Evolutionary conservation across 2,113 vertebrate species (phyloP).

Genomic region (Ivindomyrus marchei): DNA sequence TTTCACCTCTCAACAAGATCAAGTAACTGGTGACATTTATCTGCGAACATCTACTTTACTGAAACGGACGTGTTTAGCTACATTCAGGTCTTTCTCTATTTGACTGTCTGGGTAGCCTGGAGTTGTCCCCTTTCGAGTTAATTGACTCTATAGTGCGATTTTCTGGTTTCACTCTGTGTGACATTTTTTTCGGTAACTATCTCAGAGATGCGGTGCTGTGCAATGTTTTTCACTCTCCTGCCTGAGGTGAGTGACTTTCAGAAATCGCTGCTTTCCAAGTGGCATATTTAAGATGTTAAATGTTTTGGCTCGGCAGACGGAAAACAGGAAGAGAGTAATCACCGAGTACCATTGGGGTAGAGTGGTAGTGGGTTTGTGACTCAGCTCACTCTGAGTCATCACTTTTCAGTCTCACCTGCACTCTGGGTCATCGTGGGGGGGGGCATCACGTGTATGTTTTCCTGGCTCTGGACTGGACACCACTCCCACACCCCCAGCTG

Average conservation of each 20-base stretch:
- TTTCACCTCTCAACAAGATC: neutral
- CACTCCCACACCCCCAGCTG: neutral
- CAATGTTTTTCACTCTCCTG: neutral
- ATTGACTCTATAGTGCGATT: neutral
- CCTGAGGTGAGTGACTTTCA: neutral
- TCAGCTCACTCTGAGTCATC: neutral
- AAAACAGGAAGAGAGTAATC: neutral
- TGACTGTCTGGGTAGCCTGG: neutral
- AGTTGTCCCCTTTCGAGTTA: neutral
- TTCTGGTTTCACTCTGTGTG: neutral
- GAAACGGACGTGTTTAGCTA: neutral
- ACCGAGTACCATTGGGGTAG: neutral
- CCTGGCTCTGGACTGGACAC: neutral
- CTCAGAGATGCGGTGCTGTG: neutral
- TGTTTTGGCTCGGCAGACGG: neutral
- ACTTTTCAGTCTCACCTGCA: neutral
- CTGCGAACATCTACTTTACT: neutral
- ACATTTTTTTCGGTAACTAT: neutral
- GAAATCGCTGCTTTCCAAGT: neutral
- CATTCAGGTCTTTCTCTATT: neutral
- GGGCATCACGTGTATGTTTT: neutral
- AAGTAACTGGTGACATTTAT: neutral
- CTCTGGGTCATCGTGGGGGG: neutral
- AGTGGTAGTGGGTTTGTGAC: neutral
- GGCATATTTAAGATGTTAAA: neutral